These are phyloP conservation scores for Oegoconia quadripuncta DNA, from an alignment of 2,888 invertebrate species.

Conservation along the genomic window DNA sequence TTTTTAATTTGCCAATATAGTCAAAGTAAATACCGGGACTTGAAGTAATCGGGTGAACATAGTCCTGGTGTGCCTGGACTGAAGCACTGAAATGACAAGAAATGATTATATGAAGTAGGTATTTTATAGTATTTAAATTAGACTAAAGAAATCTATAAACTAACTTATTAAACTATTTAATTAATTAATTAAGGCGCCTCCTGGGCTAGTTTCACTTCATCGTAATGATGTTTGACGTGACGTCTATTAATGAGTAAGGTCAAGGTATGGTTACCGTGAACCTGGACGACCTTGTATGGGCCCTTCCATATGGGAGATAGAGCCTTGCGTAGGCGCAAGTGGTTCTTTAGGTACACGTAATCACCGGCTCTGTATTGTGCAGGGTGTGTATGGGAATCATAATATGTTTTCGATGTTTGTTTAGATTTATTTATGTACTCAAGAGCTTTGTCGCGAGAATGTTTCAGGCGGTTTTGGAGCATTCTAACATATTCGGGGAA, in stretches of 20 bases:
- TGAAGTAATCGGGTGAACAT: too few relatives aligned
- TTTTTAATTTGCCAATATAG: constrained; percentile 19
- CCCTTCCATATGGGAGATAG: constrained; percentile 29
- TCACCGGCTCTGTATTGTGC: constrained; percentile 21
- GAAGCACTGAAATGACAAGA: constrained; percentile 5
- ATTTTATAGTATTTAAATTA: too few relatives aligned
- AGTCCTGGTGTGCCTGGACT: too few relatives aligned
- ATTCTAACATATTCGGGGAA: constrained; percentile 25
- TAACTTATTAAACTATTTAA: too few relatives aligned
- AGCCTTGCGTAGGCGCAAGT: constrained; percentile 20
- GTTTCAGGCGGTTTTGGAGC: constrained; percentile 24
- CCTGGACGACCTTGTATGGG: constrained; percentile 24
- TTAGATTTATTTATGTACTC: constrained; percentile 27
- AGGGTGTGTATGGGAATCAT: too few relatives aligned
- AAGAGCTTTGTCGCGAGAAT: constrained; percentile 22
- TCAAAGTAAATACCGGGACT: constrained; percentile 25
- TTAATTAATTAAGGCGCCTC: too few relatives aligned
- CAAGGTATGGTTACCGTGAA: constrained; percentile 23
- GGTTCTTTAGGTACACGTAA: constrained; percentile 21
- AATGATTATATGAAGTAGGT: not conserved
- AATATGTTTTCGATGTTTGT: constrained; percentile 28
- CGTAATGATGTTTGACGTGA: constrained; percentile 20
- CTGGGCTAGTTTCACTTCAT: constrained; percentile 18
- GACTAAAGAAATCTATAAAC: not conserved
- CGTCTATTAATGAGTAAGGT: constrained; percentile 22